phyloP scores from a whole-genome alignment of 2,888 invertebrate genomes.

The Apamea epomidion region DNA sequence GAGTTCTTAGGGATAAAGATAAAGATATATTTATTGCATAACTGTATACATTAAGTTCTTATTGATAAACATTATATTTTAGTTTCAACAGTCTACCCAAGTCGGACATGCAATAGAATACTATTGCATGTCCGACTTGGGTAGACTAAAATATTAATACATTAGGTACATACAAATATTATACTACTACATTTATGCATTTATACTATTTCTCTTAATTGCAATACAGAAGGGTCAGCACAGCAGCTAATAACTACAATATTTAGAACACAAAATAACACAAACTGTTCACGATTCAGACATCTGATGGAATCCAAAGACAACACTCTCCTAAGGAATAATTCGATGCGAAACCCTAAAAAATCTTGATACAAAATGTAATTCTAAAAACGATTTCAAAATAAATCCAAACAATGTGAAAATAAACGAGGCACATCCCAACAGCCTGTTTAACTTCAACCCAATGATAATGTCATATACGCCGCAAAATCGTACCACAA shows the following conservation, averaged over 20 bases:
- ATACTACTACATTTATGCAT: no score
- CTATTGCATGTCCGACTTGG: no score
- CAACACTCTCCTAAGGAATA: no score
- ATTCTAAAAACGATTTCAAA: slow-evolving; percentile 24
- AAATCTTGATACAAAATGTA: neutral
- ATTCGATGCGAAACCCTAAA: neutral
- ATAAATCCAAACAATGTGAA: slow-evolving; percentile 23
- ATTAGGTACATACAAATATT: no score
- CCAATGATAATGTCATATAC: slow-evolving; percentile 26
- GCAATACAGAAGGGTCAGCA: neutral
- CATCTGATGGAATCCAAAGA: neutral
- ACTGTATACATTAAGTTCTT: no score
- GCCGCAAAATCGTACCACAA: slow-evolving; percentile 43
- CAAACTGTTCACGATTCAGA: neutral
- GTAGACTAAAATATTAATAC: no score
- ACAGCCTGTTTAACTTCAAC: slow-evolving; percentile 20
- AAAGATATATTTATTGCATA: no score
- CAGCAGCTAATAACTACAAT: neutral
- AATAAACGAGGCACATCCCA: slow-evolving; percentile 13
- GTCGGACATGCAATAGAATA: no score
- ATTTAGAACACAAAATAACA: neutral
- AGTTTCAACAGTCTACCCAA: no score
- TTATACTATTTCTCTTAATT: neutral
- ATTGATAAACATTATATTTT: no score
- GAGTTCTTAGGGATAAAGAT: neutral